These are phyloP conservation scores for Diploscapter pachys DNA, from an alignment of 1,140 invertebrate species.

Conservation along the genomic window DNA sequence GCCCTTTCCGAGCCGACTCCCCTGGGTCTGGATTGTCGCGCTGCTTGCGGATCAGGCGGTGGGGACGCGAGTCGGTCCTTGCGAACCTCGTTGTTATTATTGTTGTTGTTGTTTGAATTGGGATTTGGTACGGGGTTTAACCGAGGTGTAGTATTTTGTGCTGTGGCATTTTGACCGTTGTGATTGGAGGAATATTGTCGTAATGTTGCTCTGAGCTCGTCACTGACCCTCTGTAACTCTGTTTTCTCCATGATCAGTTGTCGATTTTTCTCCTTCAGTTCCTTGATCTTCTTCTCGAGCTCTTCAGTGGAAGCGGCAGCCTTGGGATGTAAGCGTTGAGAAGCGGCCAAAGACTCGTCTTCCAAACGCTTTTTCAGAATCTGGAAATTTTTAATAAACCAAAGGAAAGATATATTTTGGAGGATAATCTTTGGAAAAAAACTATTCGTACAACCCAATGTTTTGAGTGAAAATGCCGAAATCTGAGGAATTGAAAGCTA, in stretches of 20 bases:
- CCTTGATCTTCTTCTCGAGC: slow-evolving; percentile 3
- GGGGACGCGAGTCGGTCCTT: neutral
- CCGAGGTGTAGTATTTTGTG: too few relatives aligned
- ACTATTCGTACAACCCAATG: too few relatives aligned
- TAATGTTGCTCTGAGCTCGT: neutral
- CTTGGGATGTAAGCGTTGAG: too few relatives aligned
- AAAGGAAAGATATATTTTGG: neutral
- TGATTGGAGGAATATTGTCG: too few relatives aligned
- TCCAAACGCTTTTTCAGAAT: slow-evolving; percentile 3
- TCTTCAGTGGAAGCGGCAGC: too few relatives aligned
- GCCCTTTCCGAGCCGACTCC: too few relatives aligned
- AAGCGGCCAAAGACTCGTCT: neutral
- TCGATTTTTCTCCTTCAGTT: slow-evolving; percentile 19
- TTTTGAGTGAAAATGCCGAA: too few relatives aligned
- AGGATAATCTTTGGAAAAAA: too few relatives aligned
- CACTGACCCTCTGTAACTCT: slow-evolving; percentile 69
- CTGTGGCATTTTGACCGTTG: too few relatives aligned
- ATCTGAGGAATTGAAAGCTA: too few relatives aligned
- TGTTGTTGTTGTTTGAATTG: neutral
- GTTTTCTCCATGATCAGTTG: slow-evolving; percentile 60
- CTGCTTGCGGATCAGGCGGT: slow-evolving; percentile 8
- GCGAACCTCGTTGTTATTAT: neutral
- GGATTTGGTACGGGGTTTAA: slow-evolving; percentile 7
- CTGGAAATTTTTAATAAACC: neutral
- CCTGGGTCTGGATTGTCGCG: too few relatives aligned